Evolutionary conservation across 2,888 invertebrate genomes (phyloP), one percentile per base, ranked within the genome.

Genomic region (Eupithecia insigniata): DNA sequence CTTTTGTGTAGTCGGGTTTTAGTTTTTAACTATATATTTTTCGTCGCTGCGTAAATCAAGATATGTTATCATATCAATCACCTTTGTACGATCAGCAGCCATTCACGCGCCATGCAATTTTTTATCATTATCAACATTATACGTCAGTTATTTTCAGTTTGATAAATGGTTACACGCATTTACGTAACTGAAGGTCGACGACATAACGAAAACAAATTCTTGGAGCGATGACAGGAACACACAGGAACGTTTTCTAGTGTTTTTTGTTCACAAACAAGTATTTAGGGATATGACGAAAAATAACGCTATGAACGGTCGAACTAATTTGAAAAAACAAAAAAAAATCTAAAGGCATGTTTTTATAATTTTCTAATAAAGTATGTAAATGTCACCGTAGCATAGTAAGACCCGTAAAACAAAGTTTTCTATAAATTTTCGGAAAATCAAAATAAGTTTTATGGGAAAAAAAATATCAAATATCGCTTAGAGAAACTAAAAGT

Each of bases 161-260:
- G 64, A 62, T 34, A 62, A 58, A 69, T 66, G 34, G 28, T 30
- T 64, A 39, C 64, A 39, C 36, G 64, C 67, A 28, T 51, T 67
- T 67, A 60, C 70, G 67, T 30, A 72, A 67, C 12, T 32, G 34
- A 72, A 72, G 72, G 66, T 75, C 62, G 65, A 55, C 72, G 68
- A 75, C 72, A 55, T 51, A 69, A 26, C 67, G 61, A 70, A 75
- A 74, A 74, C 70, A 74, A 7, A 70, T 64, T 70, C 65, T 74
- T 70, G 67, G 66, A 68, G 32, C 39, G 14, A 61, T 66, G 65
- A 70, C 67, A 74, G 61, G 66, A 66, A 26, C 8, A 22, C 68
- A 70, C 67, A 74, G 61, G 66, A 66, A 26, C 8, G 51, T 70
- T 62, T 70, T 62, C 68, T 46, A 69, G 62, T 26, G 43, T 18